Base-by-base conservation (phyloP, 2,888 invertebrate genomes). In the Ommatoiulus sabulosus region DNA sequence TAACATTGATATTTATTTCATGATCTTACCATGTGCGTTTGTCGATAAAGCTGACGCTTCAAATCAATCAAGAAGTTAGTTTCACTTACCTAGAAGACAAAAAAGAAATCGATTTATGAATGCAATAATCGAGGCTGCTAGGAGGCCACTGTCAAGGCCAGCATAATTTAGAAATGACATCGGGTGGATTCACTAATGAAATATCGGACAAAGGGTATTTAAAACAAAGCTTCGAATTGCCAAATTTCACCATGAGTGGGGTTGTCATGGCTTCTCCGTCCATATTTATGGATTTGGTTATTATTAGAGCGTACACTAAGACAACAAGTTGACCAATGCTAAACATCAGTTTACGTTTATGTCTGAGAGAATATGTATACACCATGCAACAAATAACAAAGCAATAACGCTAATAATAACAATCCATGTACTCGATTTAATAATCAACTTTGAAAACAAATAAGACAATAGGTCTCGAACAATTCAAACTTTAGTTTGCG, bases 31-130 rank as follows among this genome's bases (percentile, higher is more conserved):
- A 72, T 24, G 1, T 4, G 24, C 20, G 72, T 24, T 72, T 3
- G 24, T 72, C 24, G 72, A 20, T 8, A 24, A 1, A 72, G 24
- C 24, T 3, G n/a, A 24, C 24, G 72, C 72, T 57, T 4, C 20
- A 72, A n/a, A 72, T 72, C 20, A 72, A 24, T 72, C 24, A 72
- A 72, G 72, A 72, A 72, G 72, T 20, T 24, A 72, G 72, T 72
- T 72, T 72, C 72, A 72, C 72, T 72, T 72, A 72, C 72, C 72
- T 72, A 72, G 72, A 15, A 12, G 17, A 72, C 0, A 72, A 3
- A 24, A 72, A 72, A 72, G 15, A 72, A 72, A 72, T 63, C 57
- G 57, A 63, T 63, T 24, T 6, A 72, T 20, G 8, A 24, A 24
- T n/a, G 24, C 72, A 72, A 24, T 72, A 72, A 24, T 72, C 24